Evolutionary conservation across 2,888 invertebrate species (phyloP), one percentile per base, ranked within the genome.

Genomic region (Troides helena): DNA sequence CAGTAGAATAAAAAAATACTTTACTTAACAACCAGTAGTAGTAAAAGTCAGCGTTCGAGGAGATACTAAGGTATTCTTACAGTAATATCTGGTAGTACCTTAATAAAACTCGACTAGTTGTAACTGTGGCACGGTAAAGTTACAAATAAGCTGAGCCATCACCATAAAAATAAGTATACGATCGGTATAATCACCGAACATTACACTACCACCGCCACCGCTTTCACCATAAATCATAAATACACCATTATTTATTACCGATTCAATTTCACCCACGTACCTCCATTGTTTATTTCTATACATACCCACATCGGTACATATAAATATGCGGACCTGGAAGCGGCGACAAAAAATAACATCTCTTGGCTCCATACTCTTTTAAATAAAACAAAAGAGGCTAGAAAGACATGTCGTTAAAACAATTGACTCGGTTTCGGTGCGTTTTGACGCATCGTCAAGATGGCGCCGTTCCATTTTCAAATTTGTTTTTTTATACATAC

Each of bases 371-470:
- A 81, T 84, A 85, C 85, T 84, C 82, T 82, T 79, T 90, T 92
- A 90, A 92, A 92, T 91, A 91, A 92, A 91, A 91, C 90, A 92
- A 91, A 90, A 91, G 90, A 87, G 83, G 83, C 83, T 84, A 86
- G 88, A 87, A 86, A 90, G 91, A 91, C 89, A 89, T 85, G 88
- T 87, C 90, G 85, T 90, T 91, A 90, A 92, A 92, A 92, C 92
- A 92, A 92, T 92, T 86, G 90, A 88, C 75, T 81, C 56, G 69
- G 56, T 70, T 77, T 84, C 82, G 80, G 83, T 74, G 76, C 50
- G 12, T n/a, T 83, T 81, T 18, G 82, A 71, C 80, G 8, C 82
- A 88, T 77, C 83, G 78, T 80, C 84, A 81, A 4, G 6, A 1
- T 7, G 1, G 5, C 1, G 23, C 53, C 71, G 65, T 78, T 81